These are phyloP conservation scores for Vannuccia rotundouncinata DNA, from an alignment of 2,888 invertebrate species.

Conservation along the genomic window DNA sequence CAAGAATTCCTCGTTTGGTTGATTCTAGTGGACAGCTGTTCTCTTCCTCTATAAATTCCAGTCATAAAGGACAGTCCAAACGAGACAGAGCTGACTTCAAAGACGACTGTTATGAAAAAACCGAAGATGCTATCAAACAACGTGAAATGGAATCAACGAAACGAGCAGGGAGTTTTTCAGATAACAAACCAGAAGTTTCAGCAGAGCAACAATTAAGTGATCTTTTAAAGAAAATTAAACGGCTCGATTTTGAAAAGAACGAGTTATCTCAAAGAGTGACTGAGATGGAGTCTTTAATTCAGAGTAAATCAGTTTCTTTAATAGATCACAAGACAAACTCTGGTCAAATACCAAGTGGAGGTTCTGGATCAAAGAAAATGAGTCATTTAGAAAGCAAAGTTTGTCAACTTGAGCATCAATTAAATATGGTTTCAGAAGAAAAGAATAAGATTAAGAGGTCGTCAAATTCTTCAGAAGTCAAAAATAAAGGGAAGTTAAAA, in stretches of 20 bases:
- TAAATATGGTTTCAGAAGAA: not conserved
- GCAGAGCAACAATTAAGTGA: not conserved
- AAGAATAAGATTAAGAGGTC: not conserved
- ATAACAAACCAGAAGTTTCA: not conserved
- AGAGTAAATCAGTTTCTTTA: not conserved
- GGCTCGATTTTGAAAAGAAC: not conserved
- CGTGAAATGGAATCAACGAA: not conserved
- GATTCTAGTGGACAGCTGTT: not conserved
- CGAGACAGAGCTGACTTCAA: not conserved
- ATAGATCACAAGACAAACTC: not conserved
- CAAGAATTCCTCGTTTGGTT: not conserved
- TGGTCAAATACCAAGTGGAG: not conserved
- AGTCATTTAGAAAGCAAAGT: not conserved
- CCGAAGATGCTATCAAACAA: not conserved
- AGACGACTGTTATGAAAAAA: not conserved
- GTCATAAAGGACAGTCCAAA: not conserved
- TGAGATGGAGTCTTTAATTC: not conserved
- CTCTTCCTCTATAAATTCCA: not conserved
- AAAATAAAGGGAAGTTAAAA: not conserved
- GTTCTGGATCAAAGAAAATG: not conserved
- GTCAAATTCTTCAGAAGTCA: not conserved
- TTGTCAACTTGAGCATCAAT: not conserved
- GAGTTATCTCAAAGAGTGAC: not conserved
- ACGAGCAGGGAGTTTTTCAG: not conserved
- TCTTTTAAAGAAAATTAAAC: not conserved